Conservation (phyloP, 2,113 vertebrate species). For the Barnardius zonarius region DNA sequence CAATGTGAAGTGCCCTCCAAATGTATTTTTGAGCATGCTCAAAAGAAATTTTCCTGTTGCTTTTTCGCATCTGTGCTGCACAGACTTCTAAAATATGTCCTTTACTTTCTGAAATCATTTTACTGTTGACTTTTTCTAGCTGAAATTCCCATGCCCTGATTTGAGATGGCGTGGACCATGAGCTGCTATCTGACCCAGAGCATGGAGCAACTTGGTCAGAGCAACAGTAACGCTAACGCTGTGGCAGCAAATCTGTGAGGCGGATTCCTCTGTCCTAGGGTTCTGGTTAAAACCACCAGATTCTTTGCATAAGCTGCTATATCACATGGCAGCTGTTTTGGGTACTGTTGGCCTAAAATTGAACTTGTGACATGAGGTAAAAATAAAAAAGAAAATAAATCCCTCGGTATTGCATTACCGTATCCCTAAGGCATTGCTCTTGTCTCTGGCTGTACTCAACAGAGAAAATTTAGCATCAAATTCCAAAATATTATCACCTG, state of each 20-base stretch:
- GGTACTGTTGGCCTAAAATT: slow-evolving; percentile 52
- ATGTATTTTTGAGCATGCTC: neutral
- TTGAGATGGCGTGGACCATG: neutral
- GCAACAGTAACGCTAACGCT: fast-evolving
- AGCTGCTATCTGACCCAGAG: neutral
- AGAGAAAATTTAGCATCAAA: neutral
- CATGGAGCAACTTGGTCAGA: fast-evolving
- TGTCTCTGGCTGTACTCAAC: neutral
- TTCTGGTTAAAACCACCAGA: neutral
- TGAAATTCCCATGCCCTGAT: neutral
- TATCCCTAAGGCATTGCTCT: neutral
- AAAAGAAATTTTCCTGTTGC: neutral
- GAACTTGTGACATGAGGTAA: slow-evolving; percentile 61
- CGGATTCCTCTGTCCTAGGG: neutral
- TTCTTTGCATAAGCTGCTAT: neutral
- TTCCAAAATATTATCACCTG: slow-evolving; percentile 34
- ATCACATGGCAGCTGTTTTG: slow-evolving; percentile 18
- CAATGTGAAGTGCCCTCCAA: neutral
- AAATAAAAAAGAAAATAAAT: slow-evolving; percentile 59
- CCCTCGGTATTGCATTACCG: slow-evolving; percentile 33
- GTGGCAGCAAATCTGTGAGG: neutral
- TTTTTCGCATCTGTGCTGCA: neutral
- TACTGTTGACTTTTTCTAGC: neutral
- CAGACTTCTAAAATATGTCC: neutral
- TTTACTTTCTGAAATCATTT: neutral